Evolutionary conservation across 2,113 vertebrate genomes (phyloP), one percentile per base, ranked within the genome.

Genomic region (Motacilla alba): DNA sequence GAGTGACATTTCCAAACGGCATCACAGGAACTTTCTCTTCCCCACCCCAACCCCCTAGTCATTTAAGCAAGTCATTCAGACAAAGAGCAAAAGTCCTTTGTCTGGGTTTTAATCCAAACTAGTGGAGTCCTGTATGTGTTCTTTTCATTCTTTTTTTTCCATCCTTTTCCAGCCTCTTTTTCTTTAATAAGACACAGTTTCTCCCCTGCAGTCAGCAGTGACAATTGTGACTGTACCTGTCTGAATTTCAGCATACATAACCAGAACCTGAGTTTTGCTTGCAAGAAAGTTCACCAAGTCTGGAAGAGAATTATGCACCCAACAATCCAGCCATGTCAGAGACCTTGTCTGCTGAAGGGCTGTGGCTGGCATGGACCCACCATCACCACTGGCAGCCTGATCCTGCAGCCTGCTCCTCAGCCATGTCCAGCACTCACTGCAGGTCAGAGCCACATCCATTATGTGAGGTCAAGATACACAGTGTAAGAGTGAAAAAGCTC

Each of bases 31-130:
- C 66, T 62, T 87, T 89, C 93, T 50, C 64, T 83, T 84, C 56
- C 58, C 35, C 52, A 43, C 27, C 22, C 55, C 27, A 27, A 5
- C 15, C 9, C 12, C 14, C 27, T 39, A 72, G 66, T 64, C 33
- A 59, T 79, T 90, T 70, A 64, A 83, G 43, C 31, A 60, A 84
- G 30, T 74, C 5, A 4, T 78, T 92, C 68, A 89, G 68, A 92
- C 79, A 81, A 84, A 84, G 28, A 68, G 53, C 30, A 68, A 31
- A 92, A 87, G 56, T 75, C 44, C 49, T 84, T 75, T 79, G 73
- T 70, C 89, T 89, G 44, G 46, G n/a, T 89, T 95, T 93, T 91
- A 75, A 87, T 79, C 41, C 37, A 62, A 84, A 53, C 46, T 63
- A 70, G 20, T 19, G 28, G 50, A 88, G 23, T 53, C 2, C 0